Conservation (phyloP, 2,888 invertebrate genomes). For the Muschampia plurimacula region DNA sequence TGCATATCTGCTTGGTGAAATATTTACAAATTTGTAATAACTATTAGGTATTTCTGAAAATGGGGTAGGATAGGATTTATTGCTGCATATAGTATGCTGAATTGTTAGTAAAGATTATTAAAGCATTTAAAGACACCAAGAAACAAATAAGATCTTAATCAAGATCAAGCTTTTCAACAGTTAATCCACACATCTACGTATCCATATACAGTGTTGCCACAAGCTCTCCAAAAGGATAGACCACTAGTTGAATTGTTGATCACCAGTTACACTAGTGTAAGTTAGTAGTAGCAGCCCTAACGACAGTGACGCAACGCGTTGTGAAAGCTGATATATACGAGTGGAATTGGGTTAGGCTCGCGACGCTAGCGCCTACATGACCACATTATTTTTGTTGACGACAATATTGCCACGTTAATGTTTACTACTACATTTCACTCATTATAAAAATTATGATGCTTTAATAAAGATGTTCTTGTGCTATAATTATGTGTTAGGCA, state of each 20-base stretch:
- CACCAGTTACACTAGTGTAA: not conserved
- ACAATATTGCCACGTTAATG: slow-evolving; percentile 16
- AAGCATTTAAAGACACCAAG: too few species aligned
- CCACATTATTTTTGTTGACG: slow-evolving; percentile 27
- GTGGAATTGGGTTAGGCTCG: slow-evolving; percentile 70
- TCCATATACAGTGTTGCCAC: not conserved
- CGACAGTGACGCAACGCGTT: slow-evolving; percentile 67
- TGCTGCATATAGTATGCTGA: too few species aligned
- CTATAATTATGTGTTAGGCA: too few species aligned
- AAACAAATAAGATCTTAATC: too few species aligned
- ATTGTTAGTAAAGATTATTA: too few species aligned
- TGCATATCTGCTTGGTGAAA: too few species aligned
- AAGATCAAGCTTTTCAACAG: too few species aligned
- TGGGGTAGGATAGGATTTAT: too few species aligned
- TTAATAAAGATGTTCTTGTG: not conserved
- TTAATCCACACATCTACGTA: not conserved
- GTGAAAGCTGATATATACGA: slow-evolving; percentile 74
- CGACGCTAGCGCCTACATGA: slow-evolving; percentile 26
- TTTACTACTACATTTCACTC: not conserved
- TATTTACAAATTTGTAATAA: too few species aligned
- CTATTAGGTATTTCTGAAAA: too few species aligned
- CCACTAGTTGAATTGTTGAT: not conserved
- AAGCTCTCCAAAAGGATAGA: not conserved
- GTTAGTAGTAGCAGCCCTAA: slow-evolving; percentile 23
- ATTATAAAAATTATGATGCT: not conserved